Evolutionary conservation across 2,797 vertebrate species (phyloP), one percentile per base, ranked within the genome.

Genomic region (Argya squamiceps): DNA sequence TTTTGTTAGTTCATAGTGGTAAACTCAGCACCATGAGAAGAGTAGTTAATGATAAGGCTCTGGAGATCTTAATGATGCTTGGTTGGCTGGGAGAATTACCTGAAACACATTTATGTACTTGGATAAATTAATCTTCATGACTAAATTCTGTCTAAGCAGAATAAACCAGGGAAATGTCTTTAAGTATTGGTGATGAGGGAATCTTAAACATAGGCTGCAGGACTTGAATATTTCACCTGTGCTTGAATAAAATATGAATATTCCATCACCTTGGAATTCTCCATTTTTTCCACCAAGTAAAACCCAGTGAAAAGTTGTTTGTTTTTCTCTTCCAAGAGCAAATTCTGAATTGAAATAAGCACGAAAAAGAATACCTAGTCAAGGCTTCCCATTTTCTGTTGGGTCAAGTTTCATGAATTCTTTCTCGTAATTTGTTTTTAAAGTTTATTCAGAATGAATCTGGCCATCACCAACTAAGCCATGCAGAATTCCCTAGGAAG

Each of bases 101-200:
- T 94, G 82, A 79, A 95, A 93, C 27, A 80, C 64, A 68, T 58
- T 84, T 58, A 84, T 84, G 73, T 37, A 58, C 43, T 64, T 52
- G 63, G 70, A 62, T 52, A 92, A 92, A 96, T 96, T 94, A 91
- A 93, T 97, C 92, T 91, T 91, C 79, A 94, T 95, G 37, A 11
- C 59, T 84, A 89, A 74, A 77, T 56, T 78, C 87, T 81, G 37
- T 59, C 79, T 84, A 58, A 93, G 84, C 74, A 89, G 93, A 96
- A 91, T 85, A 94, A 92, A 68, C 58, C 44, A 49, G 19, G 62
- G 69, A 89, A 92, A 92, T 75, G 18, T 24, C 39, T 92, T 30
- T 65, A 75, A 71, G 82, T 73, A 69, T 46, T 29, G 62, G 52
- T 10, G 44, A 34, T 58, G 32, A 69, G 19, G 11, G 26, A 85